Base-by-base conservation (phyloP, 2,797 vertebrate species). In the Eospalax fontanierii region DNA sequence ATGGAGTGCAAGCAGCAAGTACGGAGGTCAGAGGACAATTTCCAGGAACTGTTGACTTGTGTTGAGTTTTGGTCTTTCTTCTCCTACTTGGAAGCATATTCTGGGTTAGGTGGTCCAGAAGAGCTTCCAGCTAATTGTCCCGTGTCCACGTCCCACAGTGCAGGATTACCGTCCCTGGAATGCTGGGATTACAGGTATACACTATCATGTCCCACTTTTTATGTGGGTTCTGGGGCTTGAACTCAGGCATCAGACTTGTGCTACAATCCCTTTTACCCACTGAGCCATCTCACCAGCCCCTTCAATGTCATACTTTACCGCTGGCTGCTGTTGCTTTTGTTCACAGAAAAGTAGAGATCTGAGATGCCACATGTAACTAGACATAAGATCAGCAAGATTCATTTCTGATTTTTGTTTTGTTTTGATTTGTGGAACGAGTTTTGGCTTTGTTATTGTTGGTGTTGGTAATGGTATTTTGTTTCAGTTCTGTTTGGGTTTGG, bases 261-360 rank as follows among this genome's bases (percentile, higher is more conserved):
- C 68, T 73, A 15, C 33, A 54, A 38, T 4, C 43, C 50, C 50
- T 15, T 54, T 10, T 54, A 30, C 26, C 68, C 50, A 6, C 68
- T 22, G n/a, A 59, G 24, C 50, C 68, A 28, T 35, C 26, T 78
- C 28, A 38, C 18, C 2, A 22, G 4, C 15, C 63, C 26, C 26
- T 33, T 21, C 33, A 30, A 40, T 66, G 10, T 87, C 38, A 30
- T 54, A 71, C 88, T 54, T 81, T 80, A 85, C n/a, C 0, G 6
- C 38, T 38, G 33, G 50, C 35, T 71, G 87, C 3, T 40, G 33
- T 65, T 26, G 38, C 38, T 46, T 81, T 85, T 87, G 70, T 85
- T 94, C 79, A 43, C 22, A 68, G 71, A 86, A 89, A 96, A 86
- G 2, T 28, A 83, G 30, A 75, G 7, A 68, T 76, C 78, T 71